Evolutionary conservation across 2,888 invertebrate species (phyloP), one percentile per base, ranked within the genome.

Genomic region (Itoplectis maculator): DNA sequence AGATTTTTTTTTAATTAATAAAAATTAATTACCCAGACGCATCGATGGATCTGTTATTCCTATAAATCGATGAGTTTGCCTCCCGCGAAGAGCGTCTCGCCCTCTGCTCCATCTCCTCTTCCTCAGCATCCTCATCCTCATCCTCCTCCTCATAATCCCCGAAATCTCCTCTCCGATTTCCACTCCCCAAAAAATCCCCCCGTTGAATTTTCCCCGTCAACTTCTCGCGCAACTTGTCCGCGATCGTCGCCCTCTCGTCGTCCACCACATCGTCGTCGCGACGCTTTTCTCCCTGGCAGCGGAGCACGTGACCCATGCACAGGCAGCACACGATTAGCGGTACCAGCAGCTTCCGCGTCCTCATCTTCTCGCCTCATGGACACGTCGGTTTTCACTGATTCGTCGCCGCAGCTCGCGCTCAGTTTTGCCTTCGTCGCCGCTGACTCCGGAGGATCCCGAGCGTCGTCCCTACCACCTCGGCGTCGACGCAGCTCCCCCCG

Each of bases 321-420:
- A 85, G 66, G 83, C 83, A 87, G 72, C 84, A 84, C 68, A 88
- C 79, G 59, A 87, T 83, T 77, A 88, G 81, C 83, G 84, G 66
- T 83, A 88, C 83, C 83, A 86, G 80, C 76, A 85, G 82, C 85
- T 89, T 88, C 86, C 85, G 87, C 86, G 87, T 89, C 88, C 81
- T 90, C 90, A 88, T 90, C 89, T 88, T 88, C 85, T 82, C 87
- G 87, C 86, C 86, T 89, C 89, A 89, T 88, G 87, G 88, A 88
- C 88, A 88, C 88, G 86, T 68, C 20, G 76, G 74, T 82, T 84
- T 85, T 85, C 79, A 85, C 84, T 84, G 85, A 84, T 83, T 85
- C 83, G 82, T 84, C 83, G 79, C 63, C n/a, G n/a, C n/a, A n/a
- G n/a, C n/a, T 68, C 76, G 45, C 45, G 66, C n/a, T 51, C 23